Base-by-base conservation (phyloP, 2,888 invertebrate species). In the Diaprepes abbreviatus region DNA sequence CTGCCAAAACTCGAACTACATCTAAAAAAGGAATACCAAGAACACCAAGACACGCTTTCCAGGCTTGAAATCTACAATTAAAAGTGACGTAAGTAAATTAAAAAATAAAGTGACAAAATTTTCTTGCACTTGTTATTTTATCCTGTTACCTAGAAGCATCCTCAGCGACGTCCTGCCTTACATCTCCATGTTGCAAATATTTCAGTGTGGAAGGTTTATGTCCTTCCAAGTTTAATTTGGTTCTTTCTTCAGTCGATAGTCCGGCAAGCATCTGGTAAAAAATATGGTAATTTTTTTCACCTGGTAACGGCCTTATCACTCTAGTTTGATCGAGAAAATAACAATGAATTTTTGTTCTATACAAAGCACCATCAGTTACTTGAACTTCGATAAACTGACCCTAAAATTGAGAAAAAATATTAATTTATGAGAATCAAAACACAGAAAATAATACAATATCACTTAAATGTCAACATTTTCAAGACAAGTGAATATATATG, bases 341-440 rank as follows among this genome's bases (percentile, higher is more conserved):
- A 85, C 96, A 96, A 84, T 97, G 96, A 79, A 97, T 96, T 88
- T 96, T 97, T 38, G 97, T 96, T 81, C 96, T 90, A 85, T 96
- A 96, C 63, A 97, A 88, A 58, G 96, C 95, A 74, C 96, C 96
- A 83, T 97, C 96, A 43, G 96, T 95, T 75, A 97, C 95, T 86
- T 96, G 96, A 74, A 96, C 96, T 86, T 97, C 97, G 80, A 97
- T 95, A 84, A 96, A 97, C 85, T 96, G 95, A 14, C 97, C 96
- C 95, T 95, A 83, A 24, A 58, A 57, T n/a, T 54, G 1, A n/a
- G n/a, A n/a, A n/a, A n/a, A n/a, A n/a, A n/a, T n/a, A n/a, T n/a
- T n/a, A n/a, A n/a, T n/a, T n/a, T n/a, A n/a, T n/a, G n/a, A n/a
- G n/a, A n/a, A n/a, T n/a, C n/a, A n/a, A n/a, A n/a, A n/a, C n/a